Percentiles rank a stretch among this genome's conserved stretches.
Evolutionary conservation across 2,113 vertebrate genomes (phyloP).

Genomic region (Periophthalmus modestus): DNA sequence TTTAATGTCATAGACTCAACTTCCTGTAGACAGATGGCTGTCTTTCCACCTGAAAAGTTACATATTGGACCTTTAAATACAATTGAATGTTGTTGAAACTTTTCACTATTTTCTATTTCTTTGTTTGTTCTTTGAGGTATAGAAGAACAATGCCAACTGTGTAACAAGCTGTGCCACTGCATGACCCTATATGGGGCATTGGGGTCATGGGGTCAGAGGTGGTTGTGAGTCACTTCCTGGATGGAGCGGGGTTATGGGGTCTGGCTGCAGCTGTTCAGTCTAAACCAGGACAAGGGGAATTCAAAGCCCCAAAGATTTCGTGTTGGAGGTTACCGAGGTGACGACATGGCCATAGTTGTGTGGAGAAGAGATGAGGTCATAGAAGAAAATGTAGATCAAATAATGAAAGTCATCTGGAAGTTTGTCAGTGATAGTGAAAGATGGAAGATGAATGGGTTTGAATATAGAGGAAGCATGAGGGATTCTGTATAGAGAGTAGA

Average conservation of each 20-base stretch:
- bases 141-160: constrained; percentile 49
- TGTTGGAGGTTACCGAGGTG: constrained; percentile 43
- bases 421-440: not conserved
- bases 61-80: not conserved
- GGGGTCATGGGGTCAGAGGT: constrained; percentile 60
- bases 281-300: constrained; percentile 53
- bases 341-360: constrained; percentile 4
- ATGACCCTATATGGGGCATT: constrained; percentile 34
- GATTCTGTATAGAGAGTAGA: no score
- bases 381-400: not conserved
- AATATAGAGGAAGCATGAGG: no score
- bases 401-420: not conserved
- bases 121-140: constrained; percentile 1
- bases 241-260: constrained; percentile 54
- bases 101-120: not conserved
- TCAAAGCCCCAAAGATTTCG: constrained; percentile 28
- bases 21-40: no score
- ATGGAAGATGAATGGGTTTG: not conserved
- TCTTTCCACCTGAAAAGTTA: no score
- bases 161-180: constrained; percentile 41
- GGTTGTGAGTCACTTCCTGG: constrained; percentile 71
- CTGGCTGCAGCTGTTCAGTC: constrained; percentile 62
- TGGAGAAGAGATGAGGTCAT: constrained; percentile 11
- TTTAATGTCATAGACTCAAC: no score
- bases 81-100: not conserved